Evolutionary conservation across 37 sponge, comb jelly and placozoan genomes (phyloP).

Genomic region (Eunapius fragilis): DNA sequence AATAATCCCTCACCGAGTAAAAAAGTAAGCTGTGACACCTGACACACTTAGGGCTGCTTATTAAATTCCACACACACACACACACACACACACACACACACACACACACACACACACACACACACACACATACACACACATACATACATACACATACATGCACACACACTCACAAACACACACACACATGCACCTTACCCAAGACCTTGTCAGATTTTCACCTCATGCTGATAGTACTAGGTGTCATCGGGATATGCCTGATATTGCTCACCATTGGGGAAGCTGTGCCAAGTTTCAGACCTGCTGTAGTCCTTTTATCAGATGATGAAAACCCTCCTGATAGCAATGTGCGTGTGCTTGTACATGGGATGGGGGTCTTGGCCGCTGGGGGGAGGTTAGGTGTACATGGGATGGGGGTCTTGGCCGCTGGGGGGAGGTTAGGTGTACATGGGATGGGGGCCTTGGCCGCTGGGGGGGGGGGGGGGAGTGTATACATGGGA

Average conservation of each 20-base stretch:
- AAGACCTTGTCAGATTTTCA: background rate
- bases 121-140: background rate
- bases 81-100: background rate
- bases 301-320: background rate
- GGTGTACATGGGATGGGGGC: background rate
- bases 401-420: background rate
- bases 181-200: background rate
- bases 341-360: background rate
- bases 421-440: background rate
- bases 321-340: background rate
- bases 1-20: constrained; percentile 10
- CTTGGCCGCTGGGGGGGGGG: background rate
- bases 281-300: background rate
- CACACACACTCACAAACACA: no score
- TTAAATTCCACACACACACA: background rate
- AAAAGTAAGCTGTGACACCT: background rate
- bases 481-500: background rate
- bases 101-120: no score
- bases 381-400: background rate
- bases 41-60: no score
- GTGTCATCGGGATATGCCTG: background rate
- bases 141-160: background rate
- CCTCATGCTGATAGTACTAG: background rate
- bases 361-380: background rate
- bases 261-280: background rate